Evolutionary conservation across 2,113 vertebrate species (phyloP).

Genomic region (Nerophis ophidion): DNA sequence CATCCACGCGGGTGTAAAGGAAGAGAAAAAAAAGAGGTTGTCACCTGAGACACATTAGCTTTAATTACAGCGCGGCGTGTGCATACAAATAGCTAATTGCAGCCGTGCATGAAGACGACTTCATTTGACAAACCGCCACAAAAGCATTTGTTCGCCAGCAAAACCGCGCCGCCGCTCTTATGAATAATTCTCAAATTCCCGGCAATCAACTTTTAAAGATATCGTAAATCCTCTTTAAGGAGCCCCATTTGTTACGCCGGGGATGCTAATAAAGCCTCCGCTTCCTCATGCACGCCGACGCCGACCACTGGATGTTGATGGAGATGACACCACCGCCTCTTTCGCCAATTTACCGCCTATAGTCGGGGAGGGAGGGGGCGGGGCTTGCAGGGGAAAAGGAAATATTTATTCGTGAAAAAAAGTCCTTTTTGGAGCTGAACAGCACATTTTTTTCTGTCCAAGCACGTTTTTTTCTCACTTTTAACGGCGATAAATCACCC

Average conservation of each 20-base stretch:
- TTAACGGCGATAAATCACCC: conserved; percentile 24
- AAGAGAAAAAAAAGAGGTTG: conserved; percentile 6
- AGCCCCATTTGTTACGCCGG: conserved; percentile 68
- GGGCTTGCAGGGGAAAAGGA: conserved; percentile 61
- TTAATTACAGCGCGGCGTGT: conserved; percentile 67
- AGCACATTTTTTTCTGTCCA: not conserved
- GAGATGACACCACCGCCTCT: conserved; percentile 63
- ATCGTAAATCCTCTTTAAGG: conserved; percentile 76
- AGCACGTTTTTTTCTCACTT: conserved; percentile 6
- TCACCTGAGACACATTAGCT: conserved; percentile 52
- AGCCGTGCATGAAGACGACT: conserved; percentile 58
- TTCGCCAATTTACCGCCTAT: conserved; percentile 83
- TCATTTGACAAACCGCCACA: conserved; percentile 72
- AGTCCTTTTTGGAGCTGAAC: too few species aligned
- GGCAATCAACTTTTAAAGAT: conserved; percentile 73
- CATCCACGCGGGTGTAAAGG: conserved; percentile 12
- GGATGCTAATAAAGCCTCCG: conserved; percentile 64
- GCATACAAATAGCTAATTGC: conserved; percentile 66
- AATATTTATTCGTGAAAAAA: conserved; percentile 71
- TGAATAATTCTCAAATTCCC: conserved; percentile 77
- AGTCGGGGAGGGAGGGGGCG: conserved; percentile 1
- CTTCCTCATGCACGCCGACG: conserved; percentile 56
- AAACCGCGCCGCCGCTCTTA: conserved; percentile 67
- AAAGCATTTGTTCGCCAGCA: conserved; percentile 66
- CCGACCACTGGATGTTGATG: conserved; percentile 46